Base-by-base conservation (phyloP, 2,113 vertebrate species). In the Saccopteryx bilineata region DNA sequence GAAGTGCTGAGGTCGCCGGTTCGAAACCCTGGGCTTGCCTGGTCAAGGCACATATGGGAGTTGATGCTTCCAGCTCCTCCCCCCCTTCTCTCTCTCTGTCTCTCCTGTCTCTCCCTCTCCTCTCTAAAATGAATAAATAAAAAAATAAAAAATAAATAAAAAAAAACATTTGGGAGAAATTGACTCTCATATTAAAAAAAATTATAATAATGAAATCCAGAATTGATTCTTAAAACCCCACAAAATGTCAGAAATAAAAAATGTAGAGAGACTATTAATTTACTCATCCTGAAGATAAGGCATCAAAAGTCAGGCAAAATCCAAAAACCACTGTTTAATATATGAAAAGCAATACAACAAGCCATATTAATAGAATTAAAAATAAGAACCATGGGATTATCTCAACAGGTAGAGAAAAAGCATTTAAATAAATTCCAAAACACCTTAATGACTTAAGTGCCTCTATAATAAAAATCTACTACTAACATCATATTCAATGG, bases 351-450 rank as follows among this genome's bases (percentile, higher is more conserved):
- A 33, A 72, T 63, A 4, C 63, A 79, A 58, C 0, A 96, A 6
- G 78, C 10, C 54, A 54, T 92, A 61, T 76, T 89, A 63, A 63
- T 2, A 88, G 8, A 80, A 79, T 23, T 54, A 85, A 74, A 24
- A 46, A 76, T 9, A 50, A 87, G 71, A 69, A n/a, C 60, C 52
- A 95, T 18, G 81, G 14, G 23, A 76, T 69, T 31, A 83, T 76
- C 87, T 82, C 78, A 96, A 76, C 5, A 63, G 33, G 90, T 74
- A 14, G 10, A 94, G 74, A 90, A 93, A 94, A 91, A 50, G 26
- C 52, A 71, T 50, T 79, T 91, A 83, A 94, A 61, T 54, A 94
- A 91, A 91, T 71, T 58, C 52, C 12, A 94, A 69, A 65, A 63
- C 6, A 86, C 17, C 65, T 82, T 82, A 54, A 82, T 76, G 2